Conservation (phyloP, 2,797 vertebrate genomes). For the Phoebastria nigripes region DNA sequence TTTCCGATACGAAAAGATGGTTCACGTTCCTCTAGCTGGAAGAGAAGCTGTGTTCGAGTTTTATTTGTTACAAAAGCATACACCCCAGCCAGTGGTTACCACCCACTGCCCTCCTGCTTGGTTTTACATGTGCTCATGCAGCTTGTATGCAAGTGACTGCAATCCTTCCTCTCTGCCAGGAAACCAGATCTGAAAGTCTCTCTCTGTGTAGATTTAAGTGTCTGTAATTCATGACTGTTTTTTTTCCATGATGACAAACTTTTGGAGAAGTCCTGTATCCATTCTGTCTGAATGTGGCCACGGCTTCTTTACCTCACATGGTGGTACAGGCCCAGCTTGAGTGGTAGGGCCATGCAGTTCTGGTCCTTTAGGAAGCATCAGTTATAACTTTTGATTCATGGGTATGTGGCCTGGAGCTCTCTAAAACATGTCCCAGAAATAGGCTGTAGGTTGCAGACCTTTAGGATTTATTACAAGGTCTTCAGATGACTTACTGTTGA, state of each 20-base stretch:
- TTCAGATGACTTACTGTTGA: neutral
- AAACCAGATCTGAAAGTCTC: neutral
- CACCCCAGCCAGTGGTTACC: neutral
- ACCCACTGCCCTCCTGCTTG: neutral
- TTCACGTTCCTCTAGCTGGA: neutral
- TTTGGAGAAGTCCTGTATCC: neutral
- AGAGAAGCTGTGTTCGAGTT: neutral
- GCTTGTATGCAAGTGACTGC: neutral
- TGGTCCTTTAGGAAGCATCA: neutral
- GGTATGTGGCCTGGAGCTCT: neutral
- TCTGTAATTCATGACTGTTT: neutral
- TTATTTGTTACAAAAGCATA: neutral
- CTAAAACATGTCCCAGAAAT: neutral
- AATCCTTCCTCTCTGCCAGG: neutral
- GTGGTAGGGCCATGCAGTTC: neutral
- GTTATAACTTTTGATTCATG: neutral
- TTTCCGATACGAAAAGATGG: neutral
- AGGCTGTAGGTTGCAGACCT: neutral
- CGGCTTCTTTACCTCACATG: neutral
- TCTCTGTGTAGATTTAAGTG: neutral
- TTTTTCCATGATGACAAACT: neutral
- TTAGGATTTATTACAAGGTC: neutral
- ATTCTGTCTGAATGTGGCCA: neutral
- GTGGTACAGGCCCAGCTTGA: neutral
- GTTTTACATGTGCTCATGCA: neutral